Base-by-base conservation (phyloP, 1,140 invertebrate genomes). In the Procambarus clarkii region DNA sequence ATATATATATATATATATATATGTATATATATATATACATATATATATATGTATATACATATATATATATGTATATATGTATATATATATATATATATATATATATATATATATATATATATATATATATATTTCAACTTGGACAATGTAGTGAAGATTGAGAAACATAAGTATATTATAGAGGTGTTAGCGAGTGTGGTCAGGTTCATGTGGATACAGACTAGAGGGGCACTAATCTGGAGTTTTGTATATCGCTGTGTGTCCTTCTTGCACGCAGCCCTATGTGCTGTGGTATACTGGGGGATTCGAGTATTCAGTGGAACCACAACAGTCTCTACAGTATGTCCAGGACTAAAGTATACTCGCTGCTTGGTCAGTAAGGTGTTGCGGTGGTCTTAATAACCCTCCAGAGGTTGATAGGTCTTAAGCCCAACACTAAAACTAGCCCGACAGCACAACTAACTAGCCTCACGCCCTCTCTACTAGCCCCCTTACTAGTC, bases 161-260 rank as follows among this genome's bases (percentile, higher is more conserved):
- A 86, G 34, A 69, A 58, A 45, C 69, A 76, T 21, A 24, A 58
- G 69, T 34, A 74, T 74, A 74, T 74, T 74, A 9, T 74, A 74
- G 69, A 9, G 7, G 69, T 74, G 24, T 74, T 74, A 44, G 69
- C 34, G 7, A 5, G 11, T 74, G 69, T 34, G 15, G n/a, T 74
- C 69, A 74, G 69, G 24, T 24, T 71, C 87, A 88, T 88, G 78
- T n/a, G 34, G 78, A n/a, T 60, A 69, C 78, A 81, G 46, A 81
- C 79, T 50, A 24, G 46, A 84, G 69, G 45, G 69, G 45, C 82
- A 71, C 60, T 85, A 34, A 83, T 79, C 64, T n/a, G 54, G 76
- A 79, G 74, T 91, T 91, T 91, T 91, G 89, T 91, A 91, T 80
- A 91, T 69, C 18, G 82, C 77, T 85, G 83, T 91, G 83, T 91